Conservation (phyloP, 2,113 vertebrate genomes). For the Neodon shergylaensis region DNA sequence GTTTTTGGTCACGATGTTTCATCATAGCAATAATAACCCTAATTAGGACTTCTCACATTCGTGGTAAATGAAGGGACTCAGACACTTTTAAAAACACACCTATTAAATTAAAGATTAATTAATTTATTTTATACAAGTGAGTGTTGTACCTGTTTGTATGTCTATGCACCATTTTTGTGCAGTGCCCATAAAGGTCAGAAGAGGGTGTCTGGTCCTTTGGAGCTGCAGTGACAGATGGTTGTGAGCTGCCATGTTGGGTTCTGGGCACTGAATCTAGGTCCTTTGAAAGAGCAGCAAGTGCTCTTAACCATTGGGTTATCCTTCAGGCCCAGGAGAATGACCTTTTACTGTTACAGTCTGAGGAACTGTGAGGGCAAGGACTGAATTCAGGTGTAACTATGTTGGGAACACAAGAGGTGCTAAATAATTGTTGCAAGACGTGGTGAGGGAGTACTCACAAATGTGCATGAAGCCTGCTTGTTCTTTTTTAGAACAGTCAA, state of each 20-base stretch:
- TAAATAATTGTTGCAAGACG: neutral
- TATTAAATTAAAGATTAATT: neutral
- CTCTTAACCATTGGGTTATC: neutral
- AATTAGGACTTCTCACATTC: neutral
- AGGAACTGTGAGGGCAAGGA: neutral
- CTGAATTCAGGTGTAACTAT: neutral
- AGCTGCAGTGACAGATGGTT: neutral
- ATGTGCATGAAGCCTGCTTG: neutral
- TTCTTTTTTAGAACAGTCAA: neutral
- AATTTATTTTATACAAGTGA: neutral
- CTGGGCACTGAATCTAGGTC: neutral
- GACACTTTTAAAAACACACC: neutral
- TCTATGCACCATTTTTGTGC: too few relatives aligned
- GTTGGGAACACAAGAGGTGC: neutral
- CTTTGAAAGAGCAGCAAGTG: neutral
- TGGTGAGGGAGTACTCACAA: neutral
- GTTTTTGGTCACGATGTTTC: neutral
- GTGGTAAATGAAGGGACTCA: neutral
- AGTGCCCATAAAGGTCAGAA: neutral
- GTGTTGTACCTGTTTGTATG: neutral
- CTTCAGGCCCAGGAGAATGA: neutral
- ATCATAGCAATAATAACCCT: neutral
- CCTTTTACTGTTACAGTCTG: neutral
- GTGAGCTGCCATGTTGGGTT: neutral
- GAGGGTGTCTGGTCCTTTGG: neutral